Conservation (phyloP, 1,140 invertebrate genomes). For the Anastrepha obliqua region DNA sequence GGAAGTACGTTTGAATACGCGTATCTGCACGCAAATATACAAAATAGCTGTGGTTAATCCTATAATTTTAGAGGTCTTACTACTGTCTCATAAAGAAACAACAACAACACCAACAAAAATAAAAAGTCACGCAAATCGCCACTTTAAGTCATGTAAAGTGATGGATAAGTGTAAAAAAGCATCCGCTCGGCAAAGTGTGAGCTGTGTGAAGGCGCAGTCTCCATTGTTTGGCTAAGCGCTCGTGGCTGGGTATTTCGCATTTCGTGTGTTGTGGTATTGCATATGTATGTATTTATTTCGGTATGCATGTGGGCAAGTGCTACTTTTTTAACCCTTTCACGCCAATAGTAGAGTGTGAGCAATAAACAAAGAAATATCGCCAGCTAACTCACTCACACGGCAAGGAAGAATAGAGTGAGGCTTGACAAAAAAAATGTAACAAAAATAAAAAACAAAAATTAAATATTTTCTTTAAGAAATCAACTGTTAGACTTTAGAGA, state of each 20-base stretch:
- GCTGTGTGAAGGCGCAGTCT: neutral
- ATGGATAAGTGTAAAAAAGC: neutral
- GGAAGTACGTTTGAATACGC: too few species aligned
- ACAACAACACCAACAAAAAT: neutral
- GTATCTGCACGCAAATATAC: neutral
- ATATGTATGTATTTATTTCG: too few species aligned
- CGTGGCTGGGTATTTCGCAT: neutral
- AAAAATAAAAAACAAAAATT: neutral
- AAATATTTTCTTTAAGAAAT: neutral
- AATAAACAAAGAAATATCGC: neutral
- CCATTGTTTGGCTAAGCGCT: neutral
- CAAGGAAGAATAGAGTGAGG: neutral
- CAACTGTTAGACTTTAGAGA: neutral
- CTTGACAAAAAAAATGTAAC: neutral
- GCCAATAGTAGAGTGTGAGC: neutral
- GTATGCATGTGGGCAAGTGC: neutral
- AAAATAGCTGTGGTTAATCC: constrained; percentile 1
- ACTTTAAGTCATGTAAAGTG: neutral
- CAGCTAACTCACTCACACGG: neutral
- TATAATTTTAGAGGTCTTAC: neutral
- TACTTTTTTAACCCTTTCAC: constrained; percentile 24
- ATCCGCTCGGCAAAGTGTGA: neutral
- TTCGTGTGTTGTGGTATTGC: too few species aligned
- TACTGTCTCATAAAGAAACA: neutral
- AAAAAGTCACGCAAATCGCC: neutral